Evolutionary conservation across 2,113 vertebrate genomes (phyloP).

Genomic region (Poicephalus meyeri): DNA sequence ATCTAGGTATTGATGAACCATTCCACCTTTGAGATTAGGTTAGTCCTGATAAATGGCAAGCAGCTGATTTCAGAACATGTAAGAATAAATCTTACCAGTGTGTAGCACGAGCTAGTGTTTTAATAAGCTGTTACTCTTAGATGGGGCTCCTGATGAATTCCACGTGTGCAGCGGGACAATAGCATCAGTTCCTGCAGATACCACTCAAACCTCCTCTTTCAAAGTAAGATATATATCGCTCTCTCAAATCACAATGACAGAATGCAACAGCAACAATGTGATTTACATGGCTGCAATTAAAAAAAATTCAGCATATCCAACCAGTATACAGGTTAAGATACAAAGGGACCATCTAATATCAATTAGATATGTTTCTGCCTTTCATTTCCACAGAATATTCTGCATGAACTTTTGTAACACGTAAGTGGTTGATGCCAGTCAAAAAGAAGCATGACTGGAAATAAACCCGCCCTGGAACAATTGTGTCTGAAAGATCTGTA

Average conservation of each 20-base stretch:
- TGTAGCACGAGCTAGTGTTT: background rate
- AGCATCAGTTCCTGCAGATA: background rate
- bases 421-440: background rate
- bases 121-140: background rate
- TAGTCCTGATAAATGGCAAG: background rate
- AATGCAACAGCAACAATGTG: background rate
- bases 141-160: background rate
- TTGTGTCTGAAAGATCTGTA: background rate
- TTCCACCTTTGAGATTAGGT: conserved; percentile 1
- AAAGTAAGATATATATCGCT: background rate
- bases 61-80: conserved; percentile 3
- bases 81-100: background rate
- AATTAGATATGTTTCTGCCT: background rate
- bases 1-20: background rate
- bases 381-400: background rate
- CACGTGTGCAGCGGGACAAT: background rate
- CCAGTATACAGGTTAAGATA: background rate
- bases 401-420: background rate
- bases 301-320: background rate
- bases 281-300: background rate
- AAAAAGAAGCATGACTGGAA: background rate
- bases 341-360: background rate
- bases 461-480: background rate
- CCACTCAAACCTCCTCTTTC: background rate
- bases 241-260: background rate